Evolutionary conservation across 2,113 vertebrate species (phyloP).

Genomic region (Apistogramma diplotaenia): DNA sequence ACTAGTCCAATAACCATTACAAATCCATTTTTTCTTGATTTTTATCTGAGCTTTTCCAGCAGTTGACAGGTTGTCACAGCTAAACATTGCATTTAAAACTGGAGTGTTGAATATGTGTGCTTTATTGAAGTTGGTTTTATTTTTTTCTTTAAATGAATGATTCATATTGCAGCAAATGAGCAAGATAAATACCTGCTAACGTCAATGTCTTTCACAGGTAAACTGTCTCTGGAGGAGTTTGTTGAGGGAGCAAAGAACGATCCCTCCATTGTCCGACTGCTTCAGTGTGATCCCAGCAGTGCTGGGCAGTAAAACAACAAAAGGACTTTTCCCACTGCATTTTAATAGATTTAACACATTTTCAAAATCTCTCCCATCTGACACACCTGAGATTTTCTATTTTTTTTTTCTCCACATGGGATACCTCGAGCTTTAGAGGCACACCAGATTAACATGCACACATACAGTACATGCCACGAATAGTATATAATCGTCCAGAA

Average conservation of each 20-base stretch:
- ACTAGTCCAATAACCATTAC: no score
- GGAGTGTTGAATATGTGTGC: not conserved
- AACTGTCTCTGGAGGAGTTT: constrained; percentile 97
- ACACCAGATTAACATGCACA: constrained; percentile 1
- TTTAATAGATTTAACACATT: constrained; percentile 32
- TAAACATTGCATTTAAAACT: not conserved
- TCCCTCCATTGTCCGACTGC: constrained; percentile 95
- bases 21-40: not conserved
- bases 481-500: not conserved
- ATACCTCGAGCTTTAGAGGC: constrained; percentile 36
- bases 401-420: not conserved
- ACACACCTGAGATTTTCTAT: constrained; percentile 34
- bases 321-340: constrained; percentile 7
- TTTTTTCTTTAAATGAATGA: not conserved
- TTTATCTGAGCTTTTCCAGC: not conserved
- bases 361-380: constrained; percentile 22
- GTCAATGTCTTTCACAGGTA: constrained; percentile 77
- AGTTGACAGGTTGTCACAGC: not conserved
- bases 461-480: constrained; percentile 17
- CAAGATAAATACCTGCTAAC: not conserved
- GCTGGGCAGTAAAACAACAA: constrained; percentile 72
- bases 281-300: constrained; percentile 97
- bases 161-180: not conserved
- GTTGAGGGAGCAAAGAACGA: constrained; percentile 96
- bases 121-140: not conserved